Conservation (phyloP, 2,888 invertebrate species). For the Noctua comes region DNA sequence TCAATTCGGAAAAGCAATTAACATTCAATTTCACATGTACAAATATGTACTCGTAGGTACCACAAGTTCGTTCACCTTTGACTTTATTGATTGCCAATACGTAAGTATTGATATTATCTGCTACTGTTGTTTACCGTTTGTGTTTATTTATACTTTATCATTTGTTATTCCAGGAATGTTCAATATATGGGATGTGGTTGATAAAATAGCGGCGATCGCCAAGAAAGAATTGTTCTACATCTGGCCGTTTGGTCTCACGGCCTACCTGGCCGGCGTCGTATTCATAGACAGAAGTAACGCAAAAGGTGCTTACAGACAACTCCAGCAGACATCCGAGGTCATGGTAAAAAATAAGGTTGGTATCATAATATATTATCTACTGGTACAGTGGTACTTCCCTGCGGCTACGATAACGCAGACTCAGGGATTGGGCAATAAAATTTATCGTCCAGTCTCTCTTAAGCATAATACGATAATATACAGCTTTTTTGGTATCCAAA, state of each 20-base stretch:
- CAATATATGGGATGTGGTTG: conserved; percentile 90
- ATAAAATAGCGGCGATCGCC: conserved; percentile 91
- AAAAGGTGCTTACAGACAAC: conserved; percentile 87
- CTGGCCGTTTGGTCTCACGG: conserved; percentile 91
- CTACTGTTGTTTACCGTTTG: conserved; percentile 8
- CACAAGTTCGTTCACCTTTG: conserved; percentile 41
- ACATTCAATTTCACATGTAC: conserved; percentile 29
- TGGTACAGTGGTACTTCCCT: conserved; percentile 39
- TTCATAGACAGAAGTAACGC: conserved; percentile 91
- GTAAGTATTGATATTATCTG: conserved; percentile 39
- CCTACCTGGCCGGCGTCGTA: conserved; percentile 91
- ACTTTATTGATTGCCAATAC: conserved; percentile 37
- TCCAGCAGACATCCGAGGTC: conserved; percentile 85
- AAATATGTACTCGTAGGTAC: conserved; percentile 11
- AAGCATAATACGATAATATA: conserved; percentile 54
- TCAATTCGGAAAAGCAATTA: conserved; percentile 36
- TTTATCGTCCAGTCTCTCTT: conserved; percentile 52
- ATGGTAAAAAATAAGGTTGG: conserved; percentile 85
- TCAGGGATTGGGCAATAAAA: conserved; percentile 54
- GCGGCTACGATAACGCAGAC: conserved; percentile 28
- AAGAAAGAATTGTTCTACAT: conserved; percentile 91
- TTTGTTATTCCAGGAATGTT: conserved; percentile 88
- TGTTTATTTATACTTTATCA: conserved; percentile 10
- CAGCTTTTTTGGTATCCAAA: conserved; percentile 27
- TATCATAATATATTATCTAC: conserved; percentile 71